Percentiles rank a stretch among this genome's conserved stretches.
Conservation (phyloP, 2,113 vertebrate species). For the Epinephelus lanceolatus region DNA sequence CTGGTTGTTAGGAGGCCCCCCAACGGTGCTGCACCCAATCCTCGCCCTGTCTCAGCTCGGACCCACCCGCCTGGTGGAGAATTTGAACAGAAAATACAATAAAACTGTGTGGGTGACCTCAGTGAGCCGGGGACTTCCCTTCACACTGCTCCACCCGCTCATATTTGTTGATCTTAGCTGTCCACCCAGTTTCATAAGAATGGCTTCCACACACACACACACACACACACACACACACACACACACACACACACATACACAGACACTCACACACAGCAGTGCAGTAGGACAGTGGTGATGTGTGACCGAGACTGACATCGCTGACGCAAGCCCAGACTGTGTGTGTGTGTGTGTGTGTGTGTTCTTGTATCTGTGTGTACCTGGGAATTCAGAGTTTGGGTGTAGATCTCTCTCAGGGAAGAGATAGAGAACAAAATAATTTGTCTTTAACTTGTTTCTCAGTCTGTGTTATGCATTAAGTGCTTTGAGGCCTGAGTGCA, state of each 20-base stretch:
- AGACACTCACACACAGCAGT: conserved; percentile 12
- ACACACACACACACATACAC: not conserved
- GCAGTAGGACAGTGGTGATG: conserved; percentile 22
- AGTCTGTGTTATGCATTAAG: not conserved
- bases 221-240: conserved; percentile 7
- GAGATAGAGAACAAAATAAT: not conserved
- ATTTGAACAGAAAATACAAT: conserved; percentile 44
- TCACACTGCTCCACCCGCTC: conserved; percentile 55
- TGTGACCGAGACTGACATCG: conserved; percentile 31
- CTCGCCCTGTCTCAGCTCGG: conserved; percentile 28
- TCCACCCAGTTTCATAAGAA: conserved; percentile 54
- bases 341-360: conserved; percentile 35
- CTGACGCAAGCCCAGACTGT: conserved; percentile 37
- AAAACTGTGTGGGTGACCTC: conserved; percentile 66
- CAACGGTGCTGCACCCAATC: conserved; percentile 52
- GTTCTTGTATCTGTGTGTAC: conserved; percentile 15
- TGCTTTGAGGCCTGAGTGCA: not conserved
- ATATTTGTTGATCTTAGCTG: conserved; percentile 78
- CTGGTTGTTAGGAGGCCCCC: conserved; percentile 47
- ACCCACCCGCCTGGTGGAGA: conserved; percentile 47
- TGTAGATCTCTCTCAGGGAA: conserved; percentile 32
- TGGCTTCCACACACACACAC: conserved; percentile 10
- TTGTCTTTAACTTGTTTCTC: conserved; percentile 2
- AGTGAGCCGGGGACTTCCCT: conserved; percentile 65
- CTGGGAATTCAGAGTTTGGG: conserved; percentile 40